Evolutionary conservation across 2,888 invertebrate genomes (phyloP), one percentile per base, ranked within the genome.

Genomic region (Orthonevra nobilis): DNA sequence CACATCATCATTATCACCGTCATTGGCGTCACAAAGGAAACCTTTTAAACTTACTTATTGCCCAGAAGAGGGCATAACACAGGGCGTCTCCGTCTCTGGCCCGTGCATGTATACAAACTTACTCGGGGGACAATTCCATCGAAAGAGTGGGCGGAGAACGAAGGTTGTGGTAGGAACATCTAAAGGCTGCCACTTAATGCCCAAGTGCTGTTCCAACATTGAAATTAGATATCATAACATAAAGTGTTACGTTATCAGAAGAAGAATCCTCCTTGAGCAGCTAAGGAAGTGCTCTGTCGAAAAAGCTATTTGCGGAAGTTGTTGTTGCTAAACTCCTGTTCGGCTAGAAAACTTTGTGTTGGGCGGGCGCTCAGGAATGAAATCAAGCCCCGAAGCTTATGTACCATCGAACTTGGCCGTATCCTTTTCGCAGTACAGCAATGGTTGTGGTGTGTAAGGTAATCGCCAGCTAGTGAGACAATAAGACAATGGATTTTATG

Each of bases 151-250:
- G 28, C 50, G 52, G 23, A 23, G 23, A 23, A 23, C 38, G 23
- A 26, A 36, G 15, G 52, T 50, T 52, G 61, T 56, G 61, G 60
- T 66, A 28, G n/a, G n/a, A n/a, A n/a, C 72, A 72, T 60, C 66
- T 38, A 32, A 60, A 46, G 60, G 54, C 58, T 66, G 46, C 72
- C 66, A 72, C 60, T 79, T 61, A 68, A 66, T 72, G 66, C 60
- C 72, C 79, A 79, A 79, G 79, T 79, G 72, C 72, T 79, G 79
- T 79, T 61, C 72, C 79, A 72, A 79, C 79, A 79, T 68, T 79
- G 79, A 79, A 79, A 79, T 72, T 79, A 72, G 79, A 72, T 79
- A 79, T 79, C 66, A 79, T 79, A 72, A 72, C 66, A 72, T 72
- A 79, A 79, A 79, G 79, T 79, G 72, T 79, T 79, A 66, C 60